Base-by-base conservation (phyloP, 2,797 vertebrate species). In the Aplochiton taeniatus region DNA sequence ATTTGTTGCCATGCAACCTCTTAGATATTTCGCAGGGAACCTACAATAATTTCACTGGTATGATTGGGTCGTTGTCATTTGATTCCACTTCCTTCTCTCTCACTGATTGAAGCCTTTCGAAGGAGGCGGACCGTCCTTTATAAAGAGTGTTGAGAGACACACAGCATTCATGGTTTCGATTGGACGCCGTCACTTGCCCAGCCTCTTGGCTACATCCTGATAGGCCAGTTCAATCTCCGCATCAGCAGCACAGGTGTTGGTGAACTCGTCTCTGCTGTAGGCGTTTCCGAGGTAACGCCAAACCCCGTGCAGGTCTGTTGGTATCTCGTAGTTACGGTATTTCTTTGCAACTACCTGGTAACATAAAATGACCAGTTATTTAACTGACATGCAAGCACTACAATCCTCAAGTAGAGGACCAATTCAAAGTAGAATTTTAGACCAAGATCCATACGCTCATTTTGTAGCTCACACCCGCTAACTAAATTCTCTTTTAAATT, bases 291-390 rank as follows among this genome's bases (percentile, higher is more conserved):
- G 94, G 85, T 99, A 99, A 65, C 94, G 86, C 95, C 94, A 95
- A 69, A 99, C 74, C 43, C 97, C 96, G 0, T 70, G 88, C 87
- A 96, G 94, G 61, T 98, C 96, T 0, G 91, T 75, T 0, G 96
- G 96, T 81, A 98, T 93, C 72, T 96, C 93, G 0, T 98, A 98
- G 81, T 97, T 95, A 60, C 96, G 94, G 82, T 95, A 98, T 77
- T 94, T 97, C 91, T 96, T 98, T 16, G 95, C 78, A 45, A 98
- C 98, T 61, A 98, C 94, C 98, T 98, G 75, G 60, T 60, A 61
- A 79, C 69, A 83, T 43, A 78, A 0, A 61, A 42, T 9, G 10
- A 4, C 2, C 18, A 3, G 8, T 61, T 4, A 17, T 66, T 50
- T 16, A 14, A 45, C 20, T 17, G 45, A n/a, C 55, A 56, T 43